Conservation (phyloP, 2,888 invertebrate genomes). For the Troides oblongomaculatus region DNA sequence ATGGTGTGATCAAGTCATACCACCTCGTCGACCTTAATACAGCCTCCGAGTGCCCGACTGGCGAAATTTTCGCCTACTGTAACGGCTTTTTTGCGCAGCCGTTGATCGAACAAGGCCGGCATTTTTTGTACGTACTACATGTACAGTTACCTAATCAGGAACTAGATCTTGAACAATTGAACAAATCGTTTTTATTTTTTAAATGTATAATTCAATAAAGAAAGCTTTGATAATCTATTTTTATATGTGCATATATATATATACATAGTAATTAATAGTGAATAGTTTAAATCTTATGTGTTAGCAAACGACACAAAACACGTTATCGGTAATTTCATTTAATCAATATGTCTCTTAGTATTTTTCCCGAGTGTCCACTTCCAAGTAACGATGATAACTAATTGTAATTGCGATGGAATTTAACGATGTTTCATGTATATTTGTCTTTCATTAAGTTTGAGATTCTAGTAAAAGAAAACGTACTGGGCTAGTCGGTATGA, state of each 20-base stretch:
- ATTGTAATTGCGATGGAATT: too few relatives aligned
- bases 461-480: too few relatives aligned
- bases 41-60: slow-evolving; percentile 30
- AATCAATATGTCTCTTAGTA: too few relatives aligned
- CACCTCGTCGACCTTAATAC: slow-evolving; percentile 42
- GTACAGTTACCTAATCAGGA: slow-evolving; percentile 26
- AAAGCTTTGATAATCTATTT: not conserved
- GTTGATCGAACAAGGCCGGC: slow-evolving; percentile 25
- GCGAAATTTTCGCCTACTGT: slow-evolving; percentile 37
- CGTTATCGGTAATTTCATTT: too few relatives aligned
- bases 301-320: too few relatives aligned
- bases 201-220: not conserved
- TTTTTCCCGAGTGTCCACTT: not conserved
- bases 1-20: slow-evolving; percentile 29
- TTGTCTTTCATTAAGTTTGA: too few relatives aligned
- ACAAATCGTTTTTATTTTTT: not conserved
- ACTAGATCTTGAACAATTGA: slow-evolving; percentile 1
- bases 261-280: too few relatives aligned
- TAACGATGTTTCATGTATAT: too few relatives aligned
- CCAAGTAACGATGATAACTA: not conserved
- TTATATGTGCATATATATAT: too few relatives aligned
- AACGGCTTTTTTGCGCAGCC: slow-evolving; percentile 40
- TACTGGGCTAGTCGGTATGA: too few relatives aligned
- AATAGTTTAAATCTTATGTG: too few relatives aligned
- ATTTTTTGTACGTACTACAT: slow-evolving; percentile 23